Percentiles rank a stretch among this genome's conserved stretches.
Conservation (phyloP, 35 echinoderm and acorn worm genomes). For the Nesometra sesokonis region DNA sequence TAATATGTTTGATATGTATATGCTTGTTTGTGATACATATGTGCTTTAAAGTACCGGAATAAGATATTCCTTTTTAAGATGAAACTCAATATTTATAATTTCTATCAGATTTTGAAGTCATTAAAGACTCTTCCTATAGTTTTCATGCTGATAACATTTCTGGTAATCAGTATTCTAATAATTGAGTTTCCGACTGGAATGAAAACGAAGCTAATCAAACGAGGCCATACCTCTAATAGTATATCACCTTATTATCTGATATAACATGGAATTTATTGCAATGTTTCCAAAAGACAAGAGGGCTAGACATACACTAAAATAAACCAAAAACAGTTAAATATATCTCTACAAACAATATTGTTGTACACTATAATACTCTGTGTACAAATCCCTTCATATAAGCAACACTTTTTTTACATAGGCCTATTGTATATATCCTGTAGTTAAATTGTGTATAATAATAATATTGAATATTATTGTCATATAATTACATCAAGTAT, state of each 20-base stretch:
- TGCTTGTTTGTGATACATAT: no score
- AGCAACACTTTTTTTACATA: not conserved
- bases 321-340: not conserved
- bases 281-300: not conserved
- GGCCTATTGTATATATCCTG: not conserved
- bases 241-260: not conserved
- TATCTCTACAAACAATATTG: not conserved
- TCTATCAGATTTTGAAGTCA: no score
- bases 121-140: no score
- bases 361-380: not conserved
- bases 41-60: no score
- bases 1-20: no score
- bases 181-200: not conserved
- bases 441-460: not conserved
- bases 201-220: not conserved
- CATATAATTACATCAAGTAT: not conserved
- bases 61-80: no score
- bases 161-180: no score
- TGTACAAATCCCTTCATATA: not conserved
- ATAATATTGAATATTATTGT: not conserved
- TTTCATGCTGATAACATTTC: no score
- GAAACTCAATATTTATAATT: no score
- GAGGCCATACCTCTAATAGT: not conserved
- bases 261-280: not conserved
- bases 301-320: not conserved